Evolutionary conservation across 37 sponge, comb jelly and placozoan genomes (phyloP), one percentile per base, ranked within the genome.

Genomic region (Oscarella lobularis): DNA sequence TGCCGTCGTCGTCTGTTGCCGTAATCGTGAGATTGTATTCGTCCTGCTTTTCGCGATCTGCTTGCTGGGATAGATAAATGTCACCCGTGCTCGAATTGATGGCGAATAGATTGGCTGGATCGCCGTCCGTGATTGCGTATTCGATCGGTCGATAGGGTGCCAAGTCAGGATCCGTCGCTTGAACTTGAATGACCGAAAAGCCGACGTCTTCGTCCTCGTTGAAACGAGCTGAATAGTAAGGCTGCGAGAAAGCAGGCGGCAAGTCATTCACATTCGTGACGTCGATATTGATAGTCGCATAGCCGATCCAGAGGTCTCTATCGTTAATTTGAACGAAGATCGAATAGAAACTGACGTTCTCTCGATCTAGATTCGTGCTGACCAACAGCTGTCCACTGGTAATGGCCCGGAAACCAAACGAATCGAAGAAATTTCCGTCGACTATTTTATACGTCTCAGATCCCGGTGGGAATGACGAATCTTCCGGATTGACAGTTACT

Each of bases 1-100:
- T 39, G 9, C 80, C 88, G 29, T 38, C 80, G 0, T 31, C 48
- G 39, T 93, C 83, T 0, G 81, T 55, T 20, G 81, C 94, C 29
- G 5, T 38, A 1, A 93, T 39, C 0, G 41, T 74, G 29, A 93
- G 41, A 36, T 40, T 35, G 67, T 89, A 83, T 2, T 67, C 38
- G 3, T 41, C 39, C 0, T 37, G 9, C 33, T 36, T 29, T 36
- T 87, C 88, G 20, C 76, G 38, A 66, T 91, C 88, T 0, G 87
- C 36, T 20, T 14, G 20, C 6, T 14, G 5, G 2, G 20, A 39
- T 4, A 79, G 6, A 3, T 67, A 39, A 0, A 91, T 48, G 9
- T 27, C 60, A 48, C 60, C 60, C 9, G 14, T 48, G 60, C 60
- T 48, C 20, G 60, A 20, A 48, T 48, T 48, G 60, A 48, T 48